A percentile compares a stretch with the other conserved stretches of the same genome.
These are phyloP conservation scores for Amblyteles armatorius DNA, from an alignment of 2,888 invertebrate genomes.

Conservation along the genomic window DNA sequence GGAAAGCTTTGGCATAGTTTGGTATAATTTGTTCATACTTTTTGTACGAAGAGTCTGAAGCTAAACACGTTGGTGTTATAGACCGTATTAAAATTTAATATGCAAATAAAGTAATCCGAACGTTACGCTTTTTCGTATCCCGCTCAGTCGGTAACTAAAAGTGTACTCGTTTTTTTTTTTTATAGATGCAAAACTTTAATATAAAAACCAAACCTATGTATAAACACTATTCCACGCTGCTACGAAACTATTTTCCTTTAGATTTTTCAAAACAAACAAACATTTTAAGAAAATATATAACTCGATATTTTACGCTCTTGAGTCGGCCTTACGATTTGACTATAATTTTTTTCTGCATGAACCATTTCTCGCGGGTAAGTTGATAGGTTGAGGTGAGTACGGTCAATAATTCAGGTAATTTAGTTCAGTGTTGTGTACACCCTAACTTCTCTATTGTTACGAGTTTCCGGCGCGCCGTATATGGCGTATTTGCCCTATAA, in stretches of 20 bases:
- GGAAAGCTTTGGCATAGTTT: not conserved
- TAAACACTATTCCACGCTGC: too few species aligned
- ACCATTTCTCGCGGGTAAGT: slow-evolving; percentile 1
- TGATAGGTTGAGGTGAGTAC: slow-evolving; percentile 19
- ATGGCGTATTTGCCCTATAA: slow-evolving; percentile 8
- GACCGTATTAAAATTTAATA: too few species aligned
- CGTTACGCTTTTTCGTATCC: too few species aligned
- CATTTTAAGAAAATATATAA: too few species aligned
- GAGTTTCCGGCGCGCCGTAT: not conserved
- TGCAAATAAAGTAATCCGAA: too few species aligned
- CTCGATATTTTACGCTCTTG: too few species aligned
- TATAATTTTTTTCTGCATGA: slow-evolving; percentile 8
- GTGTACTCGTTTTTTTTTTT: too few species aligned
- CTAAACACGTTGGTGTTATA: not conserved
- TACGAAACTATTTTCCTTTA: too few species aligned
- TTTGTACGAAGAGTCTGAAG: not conserved
- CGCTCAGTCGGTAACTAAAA: too few species aligned
- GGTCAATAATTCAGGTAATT: slow-evolving; percentile 55
- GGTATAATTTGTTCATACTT: not conserved
- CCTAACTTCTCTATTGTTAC: slow-evolving; percentile 36
- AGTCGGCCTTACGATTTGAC: not conserved
- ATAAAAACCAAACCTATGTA: too few species aligned
- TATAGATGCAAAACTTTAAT: too few species aligned
- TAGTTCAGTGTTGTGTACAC: slow-evolving; percentile 13
- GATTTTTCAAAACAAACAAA: too few species aligned